Evolutionary conservation across 2,113 vertebrate genomes (phyloP).

Genomic region (Mesocricetus auratus): DNA sequence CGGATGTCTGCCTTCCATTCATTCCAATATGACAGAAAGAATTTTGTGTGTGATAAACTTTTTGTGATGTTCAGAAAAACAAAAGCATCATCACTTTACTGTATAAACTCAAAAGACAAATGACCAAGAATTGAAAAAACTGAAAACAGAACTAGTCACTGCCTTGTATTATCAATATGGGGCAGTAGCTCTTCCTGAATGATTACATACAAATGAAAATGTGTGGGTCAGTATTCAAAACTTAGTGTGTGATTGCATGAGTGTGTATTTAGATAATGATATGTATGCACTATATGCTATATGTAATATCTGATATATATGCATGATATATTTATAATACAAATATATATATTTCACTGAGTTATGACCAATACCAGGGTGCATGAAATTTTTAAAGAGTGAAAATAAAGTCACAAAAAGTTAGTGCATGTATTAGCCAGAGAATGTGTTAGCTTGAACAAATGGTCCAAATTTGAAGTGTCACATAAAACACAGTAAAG

Average conservation of each 20-base stretch:
- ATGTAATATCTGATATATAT: neutral
- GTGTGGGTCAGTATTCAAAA: no score
- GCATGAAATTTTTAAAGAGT: neutral
- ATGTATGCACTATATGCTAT: neutral
- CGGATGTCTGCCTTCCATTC: neutral
- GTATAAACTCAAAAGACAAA: neutral
- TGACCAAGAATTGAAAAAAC: neutral
- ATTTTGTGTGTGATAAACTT: neutral
- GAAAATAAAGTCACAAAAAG: neutral
- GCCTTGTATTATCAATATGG: neutral
- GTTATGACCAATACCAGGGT: neutral
- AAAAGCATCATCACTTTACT: neutral
- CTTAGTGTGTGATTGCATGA: no score
- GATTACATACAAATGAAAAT: neutral
- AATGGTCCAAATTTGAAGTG: neutral
- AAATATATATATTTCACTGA: neutral
- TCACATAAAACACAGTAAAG: neutral
- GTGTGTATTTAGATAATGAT: neutral
- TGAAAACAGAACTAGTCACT: neutral
- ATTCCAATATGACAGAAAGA: neutral
- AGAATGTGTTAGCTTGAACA: neutral
- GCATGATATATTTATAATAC: neutral
- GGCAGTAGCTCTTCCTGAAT: neutral
- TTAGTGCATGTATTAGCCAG: neutral
- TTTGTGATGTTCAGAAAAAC: conserved; percentile 6